Evolutionary conservation across 2,888 invertebrate species (phyloP).

Genomic region (Masnerella sp.): DNA sequence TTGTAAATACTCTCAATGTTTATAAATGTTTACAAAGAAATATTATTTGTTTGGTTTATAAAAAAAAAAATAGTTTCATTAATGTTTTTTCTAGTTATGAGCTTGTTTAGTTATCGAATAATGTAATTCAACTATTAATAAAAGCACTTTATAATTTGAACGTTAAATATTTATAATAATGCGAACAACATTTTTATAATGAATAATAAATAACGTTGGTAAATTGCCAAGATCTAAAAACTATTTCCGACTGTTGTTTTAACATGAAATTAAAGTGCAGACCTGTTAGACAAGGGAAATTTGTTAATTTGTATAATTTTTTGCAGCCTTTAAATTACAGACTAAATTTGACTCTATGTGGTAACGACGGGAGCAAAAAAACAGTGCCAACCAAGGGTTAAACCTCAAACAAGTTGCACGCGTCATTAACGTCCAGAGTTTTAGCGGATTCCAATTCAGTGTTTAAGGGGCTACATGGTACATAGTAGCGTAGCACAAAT

Average conservation of each 20-base stretch:
- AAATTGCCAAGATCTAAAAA: not conserved
- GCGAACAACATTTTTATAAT: no score
- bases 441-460: slow-evolving; percentile 38
- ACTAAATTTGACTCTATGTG: slow-evolving; percentile 35
- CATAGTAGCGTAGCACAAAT: not conserved
- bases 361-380: slow-evolving; percentile 28
- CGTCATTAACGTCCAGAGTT: slow-evolving; percentile 46
- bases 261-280: slow-evolving; percentile 14
- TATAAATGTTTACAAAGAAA: no score
- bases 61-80: no score
- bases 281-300: slow-evolving; percentile 8
- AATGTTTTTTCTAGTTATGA: no score
- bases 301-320: slow-evolving; percentile 44
- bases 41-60: no score
- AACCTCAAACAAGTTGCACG: slow-evolving; percentile 49
- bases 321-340: slow-evolving; percentile 36
- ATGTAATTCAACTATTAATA: no score
- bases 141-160: no score
- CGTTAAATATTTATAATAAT: no score
- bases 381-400: slow-evolving; percentile 34
- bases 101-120: no score
- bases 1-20: no score
- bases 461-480: slow-evolving; percentile 2
- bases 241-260: slow-evolving; percentile 6
- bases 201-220: no score